Percentiles rank a stretch among this genome's conserved stretches.
These are phyloP conservation scores for Rambutsinella grinnellia DNA, from an alignment of 2,888 invertebrate genomes.

Conservation along the genomic window DNA sequence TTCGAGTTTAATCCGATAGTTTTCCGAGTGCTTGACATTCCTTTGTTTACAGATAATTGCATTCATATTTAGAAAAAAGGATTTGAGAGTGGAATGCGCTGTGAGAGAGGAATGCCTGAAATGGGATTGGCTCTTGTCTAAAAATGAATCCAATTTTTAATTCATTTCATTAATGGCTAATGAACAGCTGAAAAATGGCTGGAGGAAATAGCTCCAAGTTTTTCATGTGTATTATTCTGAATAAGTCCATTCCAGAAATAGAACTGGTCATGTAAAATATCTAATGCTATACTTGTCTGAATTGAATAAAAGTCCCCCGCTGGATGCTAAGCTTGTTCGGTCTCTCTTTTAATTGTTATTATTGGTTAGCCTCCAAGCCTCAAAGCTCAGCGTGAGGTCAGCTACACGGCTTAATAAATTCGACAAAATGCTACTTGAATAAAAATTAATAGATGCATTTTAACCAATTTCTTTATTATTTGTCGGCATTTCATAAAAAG, in stretches of 20 bases:
- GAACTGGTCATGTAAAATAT: neutral
- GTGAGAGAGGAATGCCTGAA: neutral
- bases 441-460: neutral
- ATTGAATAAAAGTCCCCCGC: neutral
- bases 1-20: constrained; percentile 18
- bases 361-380: constrained; percentile 45
- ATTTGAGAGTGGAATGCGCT: neutral
- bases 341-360: constrained; percentile 19
- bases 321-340: constrained; percentile 5
- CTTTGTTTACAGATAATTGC: constrained; percentile 9
- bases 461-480: too few species aligned
- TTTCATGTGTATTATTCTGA: neutral
- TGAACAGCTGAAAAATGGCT: too few species aligned
- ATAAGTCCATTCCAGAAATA: neutral
- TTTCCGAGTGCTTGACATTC: constrained; percentile 26
- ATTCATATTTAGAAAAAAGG: neutral
- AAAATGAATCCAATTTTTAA: constrained; percentile 7
- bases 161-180: neutral
- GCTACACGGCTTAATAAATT: neutral
- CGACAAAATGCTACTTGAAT: neutral
- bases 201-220: neutral
- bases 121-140: constrained; percentile 1
- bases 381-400: constrained; percentile 31
- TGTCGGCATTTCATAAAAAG: too few species aligned
- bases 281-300: neutral